Conservation (phyloP, 2,888 invertebrate species). For the Eustalomyia histrio region DNA sequence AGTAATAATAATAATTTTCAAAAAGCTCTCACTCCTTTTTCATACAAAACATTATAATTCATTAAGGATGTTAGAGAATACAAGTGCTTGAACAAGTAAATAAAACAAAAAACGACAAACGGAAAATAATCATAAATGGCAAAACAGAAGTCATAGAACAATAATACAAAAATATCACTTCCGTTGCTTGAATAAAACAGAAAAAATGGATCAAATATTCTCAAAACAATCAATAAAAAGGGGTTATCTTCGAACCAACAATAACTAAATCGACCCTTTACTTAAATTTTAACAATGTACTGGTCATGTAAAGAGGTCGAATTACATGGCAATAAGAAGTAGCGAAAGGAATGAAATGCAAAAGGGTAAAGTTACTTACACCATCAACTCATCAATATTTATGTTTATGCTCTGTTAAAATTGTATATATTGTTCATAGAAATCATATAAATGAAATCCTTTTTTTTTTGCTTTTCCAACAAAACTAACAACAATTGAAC, state of each 20-base stretch:
- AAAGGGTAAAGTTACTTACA: constrained; percentile 44
- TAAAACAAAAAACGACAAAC: constrained; percentile 11
- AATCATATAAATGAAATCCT: constrained; percentile 63
- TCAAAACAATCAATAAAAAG: constrained; percentile 59
- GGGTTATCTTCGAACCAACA: constrained; percentile 46
- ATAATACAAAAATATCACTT: constrained; percentile 52
- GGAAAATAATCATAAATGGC: constrained; percentile 25
- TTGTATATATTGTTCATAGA: constrained; percentile 52
- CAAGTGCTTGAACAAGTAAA: constrained; percentile 33
- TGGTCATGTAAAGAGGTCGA: constrained; percentile 61
- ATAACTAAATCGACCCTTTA: constrained; percentile 33
- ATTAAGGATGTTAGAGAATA: constrained; percentile 36
- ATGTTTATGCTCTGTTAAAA: constrained; percentile 59
- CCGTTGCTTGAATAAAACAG: constrained; percentile 41
- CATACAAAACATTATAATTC: constrained; percentile 46
- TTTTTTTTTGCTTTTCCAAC: constrained; percentile 7
- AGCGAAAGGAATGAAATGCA: constrained; percentile 16
- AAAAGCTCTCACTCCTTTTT: constrained; percentile 19
- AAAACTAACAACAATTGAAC: constrained; percentile 59
- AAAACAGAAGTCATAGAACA: constrained; percentile 30
- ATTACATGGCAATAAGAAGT: constrained; percentile 44
- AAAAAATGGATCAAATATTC: constrained; percentile 15
- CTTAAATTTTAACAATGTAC: background rate
- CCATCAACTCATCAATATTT: constrained; percentile 63
- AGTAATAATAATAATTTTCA: constrained; percentile 44